These are phyloP conservation scores for Phaethornis superciliosus DNA, from an alignment of 2,113 vertebrate species.

Conservation along the genomic window DNA sequence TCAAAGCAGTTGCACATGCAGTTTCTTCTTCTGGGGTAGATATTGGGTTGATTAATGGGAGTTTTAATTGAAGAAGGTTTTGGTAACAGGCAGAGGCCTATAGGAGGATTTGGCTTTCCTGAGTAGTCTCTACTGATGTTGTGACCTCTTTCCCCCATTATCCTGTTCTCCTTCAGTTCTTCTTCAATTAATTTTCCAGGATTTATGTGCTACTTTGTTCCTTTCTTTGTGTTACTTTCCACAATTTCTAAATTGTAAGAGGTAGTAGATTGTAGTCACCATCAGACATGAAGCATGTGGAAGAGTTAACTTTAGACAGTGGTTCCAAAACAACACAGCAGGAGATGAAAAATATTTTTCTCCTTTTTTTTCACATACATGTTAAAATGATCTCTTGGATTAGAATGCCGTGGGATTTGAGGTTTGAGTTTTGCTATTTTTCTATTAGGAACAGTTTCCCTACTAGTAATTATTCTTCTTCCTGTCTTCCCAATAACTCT, in stretches of 20 bases:
- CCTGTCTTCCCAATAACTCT: neutral
- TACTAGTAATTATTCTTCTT: neutral
- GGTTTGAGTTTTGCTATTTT: neutral
- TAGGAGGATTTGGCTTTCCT: neutral
- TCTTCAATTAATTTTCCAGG: neutral
- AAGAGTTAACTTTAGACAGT: neutral
- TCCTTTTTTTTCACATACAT: neutral
- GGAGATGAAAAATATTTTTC: neutral
- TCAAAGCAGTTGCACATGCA: rapidly evolving
- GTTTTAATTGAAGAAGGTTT: neutral
- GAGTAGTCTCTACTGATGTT: neutral
- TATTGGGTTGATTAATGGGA: neutral
- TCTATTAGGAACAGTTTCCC: neutral
- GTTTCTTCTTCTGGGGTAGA: neutral
- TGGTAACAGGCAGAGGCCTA: neutral
- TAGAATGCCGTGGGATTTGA: neutral
- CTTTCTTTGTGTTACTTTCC: neutral
- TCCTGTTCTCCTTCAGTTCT: neutral
- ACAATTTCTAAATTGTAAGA: neutral
- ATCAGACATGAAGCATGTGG: neutral
- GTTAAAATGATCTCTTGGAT: neutral
- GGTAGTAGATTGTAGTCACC: neutral
- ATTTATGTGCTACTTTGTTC: neutral
- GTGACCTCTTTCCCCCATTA: neutral
- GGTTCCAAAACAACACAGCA: neutral